phyloP scores from a whole-genome alignment of 2,888 invertebrate genomes.

The Drosophila leonis region DNA sequence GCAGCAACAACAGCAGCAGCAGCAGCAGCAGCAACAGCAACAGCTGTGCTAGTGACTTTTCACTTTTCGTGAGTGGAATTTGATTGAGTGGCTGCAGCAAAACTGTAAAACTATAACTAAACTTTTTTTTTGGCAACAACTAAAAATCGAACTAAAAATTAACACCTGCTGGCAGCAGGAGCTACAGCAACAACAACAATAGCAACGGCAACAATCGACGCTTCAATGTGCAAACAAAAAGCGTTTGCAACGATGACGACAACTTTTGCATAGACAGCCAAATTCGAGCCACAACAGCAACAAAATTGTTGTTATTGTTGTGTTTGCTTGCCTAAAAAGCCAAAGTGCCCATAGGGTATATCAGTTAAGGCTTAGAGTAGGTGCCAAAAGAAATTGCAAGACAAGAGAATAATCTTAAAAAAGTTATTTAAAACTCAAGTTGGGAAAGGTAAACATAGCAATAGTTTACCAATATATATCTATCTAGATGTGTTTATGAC shows the following conservation, averaged over 20 bases:
- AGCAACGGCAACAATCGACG: slow-evolving; percentile 21
- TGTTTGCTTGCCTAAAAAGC: background rate
- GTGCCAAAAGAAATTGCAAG: background rate
- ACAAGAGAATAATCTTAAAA: background rate
- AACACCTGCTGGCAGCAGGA: slow-evolving; percentile 68
- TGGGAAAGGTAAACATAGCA: background rate
- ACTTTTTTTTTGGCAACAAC: slow-evolving; percentile 10
- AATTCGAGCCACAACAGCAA: slow-evolving; percentile 43
- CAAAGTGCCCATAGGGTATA: slow-evolving; percentile 11
- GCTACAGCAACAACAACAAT: slow-evolving; percentile 17
- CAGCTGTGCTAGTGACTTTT: slow-evolving; percentile 62
- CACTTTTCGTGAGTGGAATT: slow-evolving; percentile 76
- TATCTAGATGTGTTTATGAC: no score
- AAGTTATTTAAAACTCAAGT: background rate
- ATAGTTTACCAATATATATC: background rate
- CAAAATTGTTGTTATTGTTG: slow-evolving; percentile 29
- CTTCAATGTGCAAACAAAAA: slow-evolving; percentile 58
- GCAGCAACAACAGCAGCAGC: slow-evolving; percentile 22
- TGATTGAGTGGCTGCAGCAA: slow-evolving; percentile 69
- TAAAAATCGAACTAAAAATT: slow-evolving; percentile 59
- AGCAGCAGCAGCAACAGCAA: slow-evolving; percentile 37
- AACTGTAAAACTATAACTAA: slow-evolving; percentile 26
- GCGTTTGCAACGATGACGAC: slow-evolving; percentile 60
- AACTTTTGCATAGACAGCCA: slow-evolving; percentile 56
- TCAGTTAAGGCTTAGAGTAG: slow-evolving; percentile 3